Evolutionary conservation across 2,113 vertebrate species (phyloP).

Genomic region (Sander lucioperca): DNA sequence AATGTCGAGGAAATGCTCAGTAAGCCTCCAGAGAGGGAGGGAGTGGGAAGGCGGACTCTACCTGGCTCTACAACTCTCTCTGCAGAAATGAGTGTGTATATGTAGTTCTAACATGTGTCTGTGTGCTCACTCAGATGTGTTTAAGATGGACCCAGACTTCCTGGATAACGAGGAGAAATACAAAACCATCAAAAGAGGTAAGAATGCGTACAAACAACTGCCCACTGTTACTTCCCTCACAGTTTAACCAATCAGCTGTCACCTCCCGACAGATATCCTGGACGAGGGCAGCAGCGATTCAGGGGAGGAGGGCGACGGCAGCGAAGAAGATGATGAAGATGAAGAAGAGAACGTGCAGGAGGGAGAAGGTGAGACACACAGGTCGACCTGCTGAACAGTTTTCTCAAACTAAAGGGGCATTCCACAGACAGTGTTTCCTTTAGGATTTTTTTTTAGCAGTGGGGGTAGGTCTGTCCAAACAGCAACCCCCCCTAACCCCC

Average conservation of each 20-base stretch:
- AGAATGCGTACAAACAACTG: constrained; percentile 29
- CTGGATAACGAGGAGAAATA: constrained; percentile 98
- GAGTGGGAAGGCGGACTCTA: too few species aligned
- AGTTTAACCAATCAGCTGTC: constrained; percentile 29
- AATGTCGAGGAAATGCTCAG: constrained; percentile 94
- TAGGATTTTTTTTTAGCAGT: too few species aligned
- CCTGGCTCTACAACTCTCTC: neutral
- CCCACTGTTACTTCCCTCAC: neutral
- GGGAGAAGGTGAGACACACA: constrained; percentile 74
- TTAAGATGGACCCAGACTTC: constrained; percentile 98
- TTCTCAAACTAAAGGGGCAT: neutral
- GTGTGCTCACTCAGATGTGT: constrained; percentile 88
- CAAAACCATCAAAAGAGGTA: constrained; percentile 94
- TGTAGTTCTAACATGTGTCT: constrained; percentile 16
- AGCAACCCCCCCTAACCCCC: too few species aligned
- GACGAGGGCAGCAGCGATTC: constrained; percentile 97
- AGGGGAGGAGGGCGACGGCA: constrained; percentile 90
- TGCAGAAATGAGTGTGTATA: neutral
- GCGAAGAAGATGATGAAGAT: constrained; percentile 90
- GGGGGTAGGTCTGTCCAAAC: too few species aligned
- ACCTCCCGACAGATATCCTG: constrained; percentile 89
- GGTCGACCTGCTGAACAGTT: neutral
- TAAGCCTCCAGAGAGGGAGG: constrained; percentile 74
- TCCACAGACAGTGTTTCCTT: neutral
- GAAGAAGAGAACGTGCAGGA: constrained; percentile 85